A percentile compares a stretch with the other conserved stretches of the same genome.
These are phyloP conservation scores for Ficedula albicollis DNA, from an alignment of 2,797 vertebrate species.

Conservation along the genomic window DNA sequence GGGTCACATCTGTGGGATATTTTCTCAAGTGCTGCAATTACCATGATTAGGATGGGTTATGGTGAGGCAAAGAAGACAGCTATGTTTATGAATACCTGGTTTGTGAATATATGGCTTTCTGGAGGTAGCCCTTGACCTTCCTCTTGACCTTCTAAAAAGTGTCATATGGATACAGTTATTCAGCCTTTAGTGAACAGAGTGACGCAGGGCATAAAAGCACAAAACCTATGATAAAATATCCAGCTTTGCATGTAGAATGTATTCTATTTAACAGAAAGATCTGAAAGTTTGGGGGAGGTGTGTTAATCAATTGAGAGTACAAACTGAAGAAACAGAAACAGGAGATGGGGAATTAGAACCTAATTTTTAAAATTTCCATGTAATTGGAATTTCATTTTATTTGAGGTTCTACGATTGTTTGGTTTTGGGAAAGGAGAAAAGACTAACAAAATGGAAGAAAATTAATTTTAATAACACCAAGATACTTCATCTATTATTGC, in stretches of 20 bases:
- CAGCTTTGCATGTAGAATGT: not conserved
- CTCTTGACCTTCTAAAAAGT: not conserved
- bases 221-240: not conserved
- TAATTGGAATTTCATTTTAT: not conserved
- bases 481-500: not conserved
- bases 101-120: not conserved
- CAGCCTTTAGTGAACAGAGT: not conserved
- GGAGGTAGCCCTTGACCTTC: not conserved
- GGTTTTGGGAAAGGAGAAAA: not conserved
- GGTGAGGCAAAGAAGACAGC: not conserved
- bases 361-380: not conserved
- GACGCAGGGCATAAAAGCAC: not conserved
- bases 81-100: not conserved
- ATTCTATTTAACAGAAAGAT: not conserved
- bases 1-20: not conserved
- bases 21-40: conserved; percentile 19
- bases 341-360: not conserved
- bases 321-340: not conserved
- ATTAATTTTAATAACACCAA: not conserved
- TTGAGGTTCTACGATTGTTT: not conserved
- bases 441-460: not conserved
- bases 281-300: not conserved
- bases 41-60: not conserved
- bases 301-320: not conserved
- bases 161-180: not conserved